Evolutionary conservation across 2,888 invertebrate genomes (phyloP).

Genomic region (Plebejus anna): DNA sequence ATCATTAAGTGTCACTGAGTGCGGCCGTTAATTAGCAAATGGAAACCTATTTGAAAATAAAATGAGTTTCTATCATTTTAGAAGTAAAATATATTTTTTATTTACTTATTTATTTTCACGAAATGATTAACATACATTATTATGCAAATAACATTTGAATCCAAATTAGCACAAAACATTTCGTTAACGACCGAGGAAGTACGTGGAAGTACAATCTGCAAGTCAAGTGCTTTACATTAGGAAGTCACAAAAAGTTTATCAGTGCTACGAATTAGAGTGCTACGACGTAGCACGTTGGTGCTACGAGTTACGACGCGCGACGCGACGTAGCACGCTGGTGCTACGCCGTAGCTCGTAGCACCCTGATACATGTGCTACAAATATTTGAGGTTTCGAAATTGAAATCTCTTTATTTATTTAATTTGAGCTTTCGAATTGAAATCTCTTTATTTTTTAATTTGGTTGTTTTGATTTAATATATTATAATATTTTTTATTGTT

Average conservation of each 20-base stretch:
- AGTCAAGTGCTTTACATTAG: slow-evolving; percentile 7
- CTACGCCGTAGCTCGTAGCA: background rate
- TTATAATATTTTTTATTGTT: too few relatives aligned
- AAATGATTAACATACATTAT: background rate
- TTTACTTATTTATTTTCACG: background rate
- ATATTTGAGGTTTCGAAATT: background rate
- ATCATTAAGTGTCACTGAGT: too few relatives aligned
- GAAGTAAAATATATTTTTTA: background rate
- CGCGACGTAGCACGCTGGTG: too few relatives aligned
- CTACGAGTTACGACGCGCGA: too few relatives aligned
- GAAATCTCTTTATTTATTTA: too few relatives aligned
- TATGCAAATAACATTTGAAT: background rate
- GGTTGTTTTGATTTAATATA: too few relatives aligned
- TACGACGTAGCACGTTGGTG: background rate
- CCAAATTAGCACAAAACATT: background rate
- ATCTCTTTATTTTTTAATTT: too few relatives aligned
- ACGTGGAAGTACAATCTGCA: slow-evolving; percentile 7
- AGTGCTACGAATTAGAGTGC: background rate
- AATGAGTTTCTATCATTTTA: background rate
- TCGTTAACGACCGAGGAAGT: background rate
- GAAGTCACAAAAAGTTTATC: background rate
- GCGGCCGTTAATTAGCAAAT: too few relatives aligned
- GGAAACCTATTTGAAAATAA: too few relatives aligned
- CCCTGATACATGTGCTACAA: background rate
- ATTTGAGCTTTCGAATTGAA: too few relatives aligned